These are phyloP conservation scores for Drosophila mayri DNA, from an alignment of 1,140 invertebrate species.

Conservation along the genomic window DNA sequence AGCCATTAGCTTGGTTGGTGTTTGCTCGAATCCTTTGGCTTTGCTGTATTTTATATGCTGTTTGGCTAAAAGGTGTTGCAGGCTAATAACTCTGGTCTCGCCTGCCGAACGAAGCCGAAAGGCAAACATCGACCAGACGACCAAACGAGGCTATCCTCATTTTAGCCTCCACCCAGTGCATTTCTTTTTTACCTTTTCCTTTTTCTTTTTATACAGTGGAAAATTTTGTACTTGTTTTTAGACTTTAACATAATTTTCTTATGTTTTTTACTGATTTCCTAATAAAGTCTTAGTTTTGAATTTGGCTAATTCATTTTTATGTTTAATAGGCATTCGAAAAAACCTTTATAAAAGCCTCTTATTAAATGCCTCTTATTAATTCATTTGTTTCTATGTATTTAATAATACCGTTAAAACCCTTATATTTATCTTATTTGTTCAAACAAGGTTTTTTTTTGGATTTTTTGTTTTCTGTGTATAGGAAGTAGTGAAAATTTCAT, in stretches of 20 bases:
- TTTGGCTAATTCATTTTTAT: background rate
- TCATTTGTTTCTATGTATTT: too few relatives aligned
- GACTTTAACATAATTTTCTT: background rate
- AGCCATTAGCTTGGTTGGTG: constrained; percentile 36
- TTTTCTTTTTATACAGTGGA: background rate
- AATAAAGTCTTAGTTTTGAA: too few relatives aligned
- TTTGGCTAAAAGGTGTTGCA: constrained; percentile 66
- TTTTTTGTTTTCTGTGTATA: constrained; percentile 1
- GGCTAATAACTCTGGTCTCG: constrained; percentile 74
- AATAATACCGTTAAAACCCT: too few relatives aligned
- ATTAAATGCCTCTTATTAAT: too few relatives aligned
- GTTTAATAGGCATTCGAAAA: too few relatives aligned
- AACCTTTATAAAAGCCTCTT: too few relatives aligned
- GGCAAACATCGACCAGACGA: constrained; percentile 57
- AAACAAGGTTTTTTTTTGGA: rapidly evolving
- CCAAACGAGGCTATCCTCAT: constrained; percentile 22
- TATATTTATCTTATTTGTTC: background rate
- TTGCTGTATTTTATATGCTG: constrained; percentile 12
- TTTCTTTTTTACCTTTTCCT: background rate
- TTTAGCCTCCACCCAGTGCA: background rate
- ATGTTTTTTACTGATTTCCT: background rate
- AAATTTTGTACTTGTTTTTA: background rate
- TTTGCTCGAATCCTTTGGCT: constrained; percentile 55
- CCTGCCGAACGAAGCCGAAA: constrained; percentile 55
- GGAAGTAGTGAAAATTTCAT: constrained; percentile 81